Evolutionary conservation across 2,113 vertebrate species (phyloP).

Genomic region (Aramus guarauna): DNA sequence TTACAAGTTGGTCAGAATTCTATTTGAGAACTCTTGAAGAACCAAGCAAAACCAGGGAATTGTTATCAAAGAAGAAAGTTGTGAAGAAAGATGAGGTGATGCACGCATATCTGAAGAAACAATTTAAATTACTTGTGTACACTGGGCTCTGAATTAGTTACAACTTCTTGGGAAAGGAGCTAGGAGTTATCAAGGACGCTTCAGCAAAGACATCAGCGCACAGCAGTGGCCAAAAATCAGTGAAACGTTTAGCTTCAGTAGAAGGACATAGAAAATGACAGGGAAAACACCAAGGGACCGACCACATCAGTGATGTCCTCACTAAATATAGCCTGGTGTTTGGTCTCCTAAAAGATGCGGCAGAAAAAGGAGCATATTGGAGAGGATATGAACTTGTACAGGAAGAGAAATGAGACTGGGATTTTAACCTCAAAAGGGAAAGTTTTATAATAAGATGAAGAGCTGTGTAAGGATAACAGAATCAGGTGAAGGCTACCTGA

Average conservation of each 20-base stretch:
- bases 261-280: conserved; percentile 19
- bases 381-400: background rate
- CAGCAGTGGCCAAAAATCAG: background rate
- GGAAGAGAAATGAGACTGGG: background rate
- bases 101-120: background rate
- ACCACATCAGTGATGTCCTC: background rate
- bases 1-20: background rate
- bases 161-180: background rate
- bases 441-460: background rate
- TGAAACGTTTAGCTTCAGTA: background rate
- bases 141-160: background rate
- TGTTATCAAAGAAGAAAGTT: background rate
- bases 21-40: background rate
- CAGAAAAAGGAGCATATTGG: background rate
- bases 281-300: background rate
- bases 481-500: background rate
- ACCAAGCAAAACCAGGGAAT: background rate
- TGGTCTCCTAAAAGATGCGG: background rate
- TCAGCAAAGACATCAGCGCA: background rate
- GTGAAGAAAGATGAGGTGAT: background rate
- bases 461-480: background rate
- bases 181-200: conserved; percentile 40
- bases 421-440: background rate
- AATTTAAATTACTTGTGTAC: background rate
- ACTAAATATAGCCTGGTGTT: conserved; percentile 26